These are phyloP conservation scores for Saguinus imperator DNA, from an alignment of 2,113 vertebrate species.

Conservation along the genomic window DNA sequence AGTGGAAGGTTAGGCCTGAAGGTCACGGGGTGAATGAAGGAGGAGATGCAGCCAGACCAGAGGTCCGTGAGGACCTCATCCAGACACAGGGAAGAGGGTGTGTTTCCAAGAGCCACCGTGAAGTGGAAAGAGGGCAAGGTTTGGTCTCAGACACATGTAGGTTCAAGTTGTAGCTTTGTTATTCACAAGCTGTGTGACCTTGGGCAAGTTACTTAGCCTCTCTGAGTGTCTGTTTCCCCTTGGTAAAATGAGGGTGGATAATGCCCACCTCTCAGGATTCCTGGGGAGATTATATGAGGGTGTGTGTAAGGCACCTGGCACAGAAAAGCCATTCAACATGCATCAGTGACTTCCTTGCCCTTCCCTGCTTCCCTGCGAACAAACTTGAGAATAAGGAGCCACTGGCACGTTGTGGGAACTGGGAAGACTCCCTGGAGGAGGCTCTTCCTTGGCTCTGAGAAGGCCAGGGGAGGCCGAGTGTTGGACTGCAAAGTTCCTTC, in stretches of 20 bases:
- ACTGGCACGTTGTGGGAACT: background rate
- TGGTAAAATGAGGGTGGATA: background rate
- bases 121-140: background rate
- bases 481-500: background rate
- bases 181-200: background rate
- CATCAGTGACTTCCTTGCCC: background rate
- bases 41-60: background rate
- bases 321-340: background rate
- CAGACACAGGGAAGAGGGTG: background rate
- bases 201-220: background rate
- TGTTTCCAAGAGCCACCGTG: rapidly evolving
- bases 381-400: background rate
- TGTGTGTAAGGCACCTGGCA: background rate
- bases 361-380: background rate
- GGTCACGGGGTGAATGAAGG: background rate
- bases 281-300: background rate
- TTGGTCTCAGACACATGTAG: background rate
- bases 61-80: background rate
- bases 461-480: background rate
- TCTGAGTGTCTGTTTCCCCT: background rate
- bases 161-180: background rate
- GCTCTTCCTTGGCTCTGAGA: background rate
- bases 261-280: background rate
- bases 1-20: background rate
- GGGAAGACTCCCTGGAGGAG: background rate